A percentile compares a stretch with the other conserved stretches of the same genome.
phyloP scores from a whole-genome alignment of 2,113 vertebrate genomes.

The Chionomys nivalis region DNA sequence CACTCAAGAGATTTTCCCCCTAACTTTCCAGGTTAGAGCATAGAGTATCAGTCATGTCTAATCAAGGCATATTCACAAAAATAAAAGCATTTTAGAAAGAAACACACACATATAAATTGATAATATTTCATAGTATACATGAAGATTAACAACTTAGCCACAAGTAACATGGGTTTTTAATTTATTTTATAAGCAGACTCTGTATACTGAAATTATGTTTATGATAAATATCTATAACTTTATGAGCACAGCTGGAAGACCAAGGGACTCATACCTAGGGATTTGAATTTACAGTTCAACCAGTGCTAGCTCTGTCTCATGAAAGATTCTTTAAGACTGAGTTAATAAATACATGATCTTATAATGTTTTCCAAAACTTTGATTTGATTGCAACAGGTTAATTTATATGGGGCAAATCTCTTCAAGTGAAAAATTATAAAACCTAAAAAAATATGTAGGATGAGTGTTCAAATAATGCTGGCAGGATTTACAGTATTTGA shows the following conservation, averaged over 20 bases:
- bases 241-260: not conserved
- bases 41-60: not conserved
- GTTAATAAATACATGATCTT: not conserved
- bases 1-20: not conserved
- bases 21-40: not conserved
- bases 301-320: not conserved
- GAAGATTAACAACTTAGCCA: not conserved
- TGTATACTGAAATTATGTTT: not conserved
- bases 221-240: not conserved
- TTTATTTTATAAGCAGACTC: not conserved
- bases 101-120: not conserved
- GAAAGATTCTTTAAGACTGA: not conserved
- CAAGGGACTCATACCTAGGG: not conserved
- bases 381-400: not conserved
- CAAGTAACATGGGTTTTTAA: not conserved
- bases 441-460: not conserved
- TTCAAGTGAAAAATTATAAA: conserved; percentile 6
- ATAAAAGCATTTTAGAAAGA: not conserved
- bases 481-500: not conserved
- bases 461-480: not conserved
- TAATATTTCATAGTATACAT: not conserved
- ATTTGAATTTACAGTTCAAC: not conserved
- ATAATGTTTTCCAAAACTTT: conserved; percentile 36
- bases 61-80: not conserved
- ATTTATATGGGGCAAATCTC: not conserved